These are phyloP conservation scores for Diadegma fenestrale DNA, from an alignment of 2,888 invertebrate species.

Conservation along the genomic window DNA sequence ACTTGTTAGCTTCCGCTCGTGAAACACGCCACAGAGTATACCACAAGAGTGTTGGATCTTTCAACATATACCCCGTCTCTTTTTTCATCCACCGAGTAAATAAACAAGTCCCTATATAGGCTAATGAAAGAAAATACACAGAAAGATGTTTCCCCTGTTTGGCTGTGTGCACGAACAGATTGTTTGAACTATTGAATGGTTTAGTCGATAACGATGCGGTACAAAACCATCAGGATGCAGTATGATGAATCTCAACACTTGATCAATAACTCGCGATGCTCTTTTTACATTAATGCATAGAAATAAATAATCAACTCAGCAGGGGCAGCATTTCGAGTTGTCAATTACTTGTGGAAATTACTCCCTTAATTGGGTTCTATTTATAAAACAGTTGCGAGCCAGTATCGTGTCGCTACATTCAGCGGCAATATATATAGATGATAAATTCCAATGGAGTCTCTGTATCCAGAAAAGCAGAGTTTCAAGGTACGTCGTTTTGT, in stretches of 20 bases:
- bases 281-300: neutral
- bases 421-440: conserved; percentile 39
- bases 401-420: neutral
- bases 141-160: neutral
- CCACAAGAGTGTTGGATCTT: conserved; percentile 10
- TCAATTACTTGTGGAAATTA: neutral
- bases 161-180: neutral
- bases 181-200: neutral
- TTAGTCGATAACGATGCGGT: neutral
- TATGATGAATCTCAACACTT: neutral
- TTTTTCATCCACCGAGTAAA: conserved; percentile 14
- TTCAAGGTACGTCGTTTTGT: conserved; percentile 39
- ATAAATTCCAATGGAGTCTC: conserved; percentile 52
- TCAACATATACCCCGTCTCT: neutral
- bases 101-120: conserved; percentile 17
- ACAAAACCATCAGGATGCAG: neutral
- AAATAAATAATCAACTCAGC: neutral
- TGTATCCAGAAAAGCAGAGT: conserved; percentile 45
- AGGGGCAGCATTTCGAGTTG: neutral
- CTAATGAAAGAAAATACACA: conserved; percentile 8
- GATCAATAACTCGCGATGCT: neutral
- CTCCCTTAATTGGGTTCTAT: neutral
- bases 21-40: conserved; percentile 22
- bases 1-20: conserved; percentile 5
- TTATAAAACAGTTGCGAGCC: neutral